A percentile compares a stretch with the other conserved stretches of the same genome.
Conservation (phyloP, 2,113 vertebrate genomes). For the Gymnarchus niloticus region DNA sequence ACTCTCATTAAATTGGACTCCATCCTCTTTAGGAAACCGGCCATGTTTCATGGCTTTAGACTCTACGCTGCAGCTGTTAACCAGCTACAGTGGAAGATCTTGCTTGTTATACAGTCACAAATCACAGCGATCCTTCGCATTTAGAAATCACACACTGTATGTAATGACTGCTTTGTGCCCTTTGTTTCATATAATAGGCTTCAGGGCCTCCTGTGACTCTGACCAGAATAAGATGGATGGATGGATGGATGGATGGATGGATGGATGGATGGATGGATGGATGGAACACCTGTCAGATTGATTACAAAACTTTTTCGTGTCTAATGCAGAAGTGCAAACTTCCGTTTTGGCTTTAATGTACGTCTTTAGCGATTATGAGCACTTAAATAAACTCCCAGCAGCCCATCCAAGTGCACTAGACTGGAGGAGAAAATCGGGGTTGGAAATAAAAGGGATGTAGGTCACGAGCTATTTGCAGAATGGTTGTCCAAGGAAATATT, state of each 20-base stretch:
- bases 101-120: neutral
- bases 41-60: neutral
- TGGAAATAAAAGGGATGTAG: constrained; percentile 8
- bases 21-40: neutral
- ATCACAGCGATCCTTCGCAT: neutral
- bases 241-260: no score
- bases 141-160: neutral
- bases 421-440: neutral
- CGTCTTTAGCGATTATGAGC: neutral
- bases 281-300: no score
- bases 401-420: neutral
- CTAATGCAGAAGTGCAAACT: neutral
- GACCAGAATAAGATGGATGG: no score
- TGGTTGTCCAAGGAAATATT: neutral
- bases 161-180: neutral
- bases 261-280: no score
- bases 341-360: neutral
- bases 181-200: neutral
- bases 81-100: neutral
- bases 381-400: neutral
- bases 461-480: constrained; percentile 4
- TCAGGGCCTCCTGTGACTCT: no score
- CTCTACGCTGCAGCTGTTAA: neutral
- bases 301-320: neutral
- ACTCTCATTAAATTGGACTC: constrained; percentile 13